Percentiles rank a stretch among this genome's conserved stretches.
Conservation (phyloP, 2,888 invertebrate species). For the Rhogogaster chlorosoma region DNA sequence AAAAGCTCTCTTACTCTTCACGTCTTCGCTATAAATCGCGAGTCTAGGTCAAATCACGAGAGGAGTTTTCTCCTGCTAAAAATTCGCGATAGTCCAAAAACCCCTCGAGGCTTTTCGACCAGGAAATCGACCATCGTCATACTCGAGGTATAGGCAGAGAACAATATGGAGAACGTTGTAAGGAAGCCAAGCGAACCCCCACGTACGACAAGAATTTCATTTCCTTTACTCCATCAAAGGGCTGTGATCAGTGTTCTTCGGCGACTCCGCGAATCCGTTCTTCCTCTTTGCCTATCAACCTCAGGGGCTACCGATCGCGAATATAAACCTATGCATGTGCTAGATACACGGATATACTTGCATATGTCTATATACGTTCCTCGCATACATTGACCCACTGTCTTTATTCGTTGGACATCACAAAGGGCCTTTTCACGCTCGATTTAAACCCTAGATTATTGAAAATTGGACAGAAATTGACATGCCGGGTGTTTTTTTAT, state of each 20-base stretch:
- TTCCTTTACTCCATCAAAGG: slow-evolving; percentile 64
- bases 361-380: not conserved
- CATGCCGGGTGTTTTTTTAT: not conserved
- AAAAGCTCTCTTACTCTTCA: no score
- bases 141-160: not conserved
- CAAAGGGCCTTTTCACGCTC: not conserved
- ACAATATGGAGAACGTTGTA: slow-evolving; percentile 45
- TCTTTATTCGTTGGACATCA: not conserved
- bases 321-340: not conserved
- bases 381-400: slow-evolving; percentile 3
- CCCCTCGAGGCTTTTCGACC: slow-evolving; percentile 17
- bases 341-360: no score
- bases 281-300: slow-evolving; percentile 28
- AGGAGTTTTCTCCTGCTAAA: not conserved
- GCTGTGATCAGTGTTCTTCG: slow-evolving; percentile 29
- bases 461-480: not conserved
- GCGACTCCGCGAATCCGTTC: slow-evolving; percentile 26
- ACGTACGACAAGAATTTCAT: slow-evolving; percentile 68
- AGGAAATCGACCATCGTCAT: not conserved
- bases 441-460: not conserved
- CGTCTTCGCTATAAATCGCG: not conserved
- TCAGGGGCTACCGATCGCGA: not conserved
- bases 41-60: not conserved
- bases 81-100: not conserved
- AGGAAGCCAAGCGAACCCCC: slow-evolving; percentile 42